A percentile compares a stretch with the other conserved stretches of the same genome.
Conservation (phyloP, 2,113 vertebrate genomes). For the Himantopus leucocephalus region DNA sequence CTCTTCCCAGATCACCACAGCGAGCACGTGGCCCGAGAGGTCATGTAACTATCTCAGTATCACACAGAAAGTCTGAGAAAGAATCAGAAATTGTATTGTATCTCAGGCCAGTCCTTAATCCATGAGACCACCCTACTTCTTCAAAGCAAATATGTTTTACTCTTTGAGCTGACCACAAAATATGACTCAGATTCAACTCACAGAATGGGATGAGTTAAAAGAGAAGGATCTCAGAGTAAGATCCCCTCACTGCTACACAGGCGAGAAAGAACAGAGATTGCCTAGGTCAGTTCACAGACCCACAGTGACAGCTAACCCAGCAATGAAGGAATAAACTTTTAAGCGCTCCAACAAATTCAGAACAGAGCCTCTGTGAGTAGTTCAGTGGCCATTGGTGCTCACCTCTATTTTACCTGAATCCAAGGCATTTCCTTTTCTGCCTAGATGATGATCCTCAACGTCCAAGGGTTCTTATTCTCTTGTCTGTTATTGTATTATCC, state of each 20-base stretch:
- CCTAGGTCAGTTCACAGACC: neutral
- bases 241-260: neutral
- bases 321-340: neutral
- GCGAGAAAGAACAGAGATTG: neutral
- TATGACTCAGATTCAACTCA: neutral
- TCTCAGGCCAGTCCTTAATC: neutral
- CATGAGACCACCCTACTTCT: neutral
- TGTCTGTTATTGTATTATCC: neutral
- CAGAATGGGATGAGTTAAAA: neutral
- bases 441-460: neutral
- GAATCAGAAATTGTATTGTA: neutral
- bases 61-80: neutral
- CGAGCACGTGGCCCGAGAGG: fast-evolving
- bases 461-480: neutral
- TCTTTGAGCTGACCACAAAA: neutral
- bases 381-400: neutral
- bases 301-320: neutral
- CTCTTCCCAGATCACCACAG: neutral
- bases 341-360: neutral
- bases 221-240: neutral
- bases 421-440: neutral
- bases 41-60: neutral
- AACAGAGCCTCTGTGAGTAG: neutral
- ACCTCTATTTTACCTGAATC: neutral
- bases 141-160: neutral